phyloP scores from a whole-genome alignment of 2,113 vertebrate species.

The Sinosuthora webbiana region DNA sequence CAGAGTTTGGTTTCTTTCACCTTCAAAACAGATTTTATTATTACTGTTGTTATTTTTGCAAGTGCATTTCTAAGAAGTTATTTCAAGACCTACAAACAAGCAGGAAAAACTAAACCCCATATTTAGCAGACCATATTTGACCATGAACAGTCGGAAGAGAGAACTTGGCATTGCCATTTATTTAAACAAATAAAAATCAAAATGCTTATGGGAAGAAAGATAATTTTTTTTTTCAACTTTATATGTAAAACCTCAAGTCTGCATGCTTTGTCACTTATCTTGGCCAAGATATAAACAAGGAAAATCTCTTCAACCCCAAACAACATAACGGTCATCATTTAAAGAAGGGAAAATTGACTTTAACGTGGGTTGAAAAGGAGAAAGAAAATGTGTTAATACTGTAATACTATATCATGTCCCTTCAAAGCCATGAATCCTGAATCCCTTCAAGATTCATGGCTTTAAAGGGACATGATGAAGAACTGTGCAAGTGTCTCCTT shows the following conservation, averaged over 20 bases:
- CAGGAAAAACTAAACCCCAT: neutral
- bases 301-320: neutral
- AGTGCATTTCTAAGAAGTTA: neutral
- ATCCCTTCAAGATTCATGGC: neutral
- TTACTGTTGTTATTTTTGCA: neutral
- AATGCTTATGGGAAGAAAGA: neutral
- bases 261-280: neutral
- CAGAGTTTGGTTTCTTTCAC: neutral
- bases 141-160: neutral
- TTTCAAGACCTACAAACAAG: neutral
- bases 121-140: neutral
- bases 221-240: neutral
- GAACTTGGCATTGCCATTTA: neutral
- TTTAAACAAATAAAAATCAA: neutral
- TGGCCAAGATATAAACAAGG: neutral
- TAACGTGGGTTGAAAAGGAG: neutral
- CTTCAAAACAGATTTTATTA: neutral
- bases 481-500: neutral
- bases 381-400: neutral
- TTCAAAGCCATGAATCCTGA: no score
- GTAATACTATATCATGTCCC: neutral
- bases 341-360: neutral
- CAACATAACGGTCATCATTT: neutral
- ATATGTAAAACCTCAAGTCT: neutral
- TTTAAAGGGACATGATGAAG: neutral